Evolutionary conservation across 2,888 invertebrate species (phyloP).

Genomic region (Cryptocephalus primarius): DNA sequence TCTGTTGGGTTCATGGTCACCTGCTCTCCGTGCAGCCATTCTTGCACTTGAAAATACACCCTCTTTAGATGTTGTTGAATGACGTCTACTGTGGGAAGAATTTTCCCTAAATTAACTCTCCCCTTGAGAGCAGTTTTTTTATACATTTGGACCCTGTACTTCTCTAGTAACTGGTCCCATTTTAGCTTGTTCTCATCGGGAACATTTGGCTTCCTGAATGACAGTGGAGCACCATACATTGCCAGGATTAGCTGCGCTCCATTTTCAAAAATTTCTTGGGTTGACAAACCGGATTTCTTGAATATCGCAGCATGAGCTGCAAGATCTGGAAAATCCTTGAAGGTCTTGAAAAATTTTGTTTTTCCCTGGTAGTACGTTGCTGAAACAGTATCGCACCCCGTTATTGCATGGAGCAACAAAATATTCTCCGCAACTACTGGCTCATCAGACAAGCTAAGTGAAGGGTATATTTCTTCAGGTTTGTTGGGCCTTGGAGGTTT

Average conservation of each 20-base stretch:
- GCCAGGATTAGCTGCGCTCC: not conserved
- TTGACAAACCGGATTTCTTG: no score
- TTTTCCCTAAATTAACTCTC: not conserved
- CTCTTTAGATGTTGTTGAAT: no score
- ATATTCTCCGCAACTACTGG: slow-evolving; percentile 1
- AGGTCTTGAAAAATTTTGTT: not conserved
- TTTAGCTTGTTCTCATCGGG: not conserved
- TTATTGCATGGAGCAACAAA: slow-evolving; percentile 3
- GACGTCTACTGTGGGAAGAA: not conserved
- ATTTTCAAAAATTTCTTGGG: not conserved
- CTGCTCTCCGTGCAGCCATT: no score
- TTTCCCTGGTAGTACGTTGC: slow-evolving; percentile 1
- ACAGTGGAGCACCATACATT: not conserved
- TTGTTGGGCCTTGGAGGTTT: slow-evolving; percentile 3
- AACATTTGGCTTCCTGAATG: slow-evolving; percentile 2
- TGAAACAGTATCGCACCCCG: slow-evolving; percentile 3
- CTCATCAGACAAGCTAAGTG: slow-evolving; percentile 1
- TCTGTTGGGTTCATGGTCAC: no score
- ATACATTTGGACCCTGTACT: not conserved
- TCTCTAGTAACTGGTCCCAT: not conserved
- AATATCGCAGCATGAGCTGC: not conserved
- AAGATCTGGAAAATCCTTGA: not conserved
- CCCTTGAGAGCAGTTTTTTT: no score
- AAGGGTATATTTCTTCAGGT: slow-evolving; percentile 4
- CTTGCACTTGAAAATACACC: no score